These are phyloP conservation scores for Serranus cabrilla DNA, from an alignment of 2,797 vertebrate genomes.

Conservation along the genomic window DNA sequence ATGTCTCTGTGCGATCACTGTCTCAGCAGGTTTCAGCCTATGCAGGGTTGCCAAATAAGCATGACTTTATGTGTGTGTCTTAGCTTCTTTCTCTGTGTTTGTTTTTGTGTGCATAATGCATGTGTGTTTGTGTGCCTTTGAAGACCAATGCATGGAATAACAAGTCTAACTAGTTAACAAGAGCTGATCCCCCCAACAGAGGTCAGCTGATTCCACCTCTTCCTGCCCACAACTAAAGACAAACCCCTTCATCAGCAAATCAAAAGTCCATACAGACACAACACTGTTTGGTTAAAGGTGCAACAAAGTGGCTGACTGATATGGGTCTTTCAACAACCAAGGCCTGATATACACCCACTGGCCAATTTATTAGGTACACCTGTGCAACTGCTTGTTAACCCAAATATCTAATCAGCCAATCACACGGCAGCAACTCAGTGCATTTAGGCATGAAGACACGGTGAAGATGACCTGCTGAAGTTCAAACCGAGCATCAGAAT, in stretches of 20 bases:
- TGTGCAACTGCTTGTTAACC: too few species aligned
- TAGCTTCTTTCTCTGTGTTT: background rate
- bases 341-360: too few species aligned
- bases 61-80: background rate
- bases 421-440: too few species aligned
- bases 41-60: conserved; percentile 36
- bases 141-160: conserved; percentile 22
- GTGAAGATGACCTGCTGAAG: too few species aligned
- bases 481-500: too few species aligned
- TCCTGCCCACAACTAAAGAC: background rate
- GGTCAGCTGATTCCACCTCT: background rate
- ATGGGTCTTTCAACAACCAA: too few species aligned
- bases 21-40: conserved; percentile 32
- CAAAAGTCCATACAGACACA: too few species aligned
- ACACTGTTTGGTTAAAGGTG: too few species aligned
- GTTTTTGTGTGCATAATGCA: background rate
- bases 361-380: too few species aligned
- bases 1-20: conserved; percentile 38
- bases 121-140: background rate
- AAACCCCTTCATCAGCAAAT: background rate
- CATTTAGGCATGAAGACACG: too few species aligned
- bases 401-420: too few species aligned
- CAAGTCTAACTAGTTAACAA: background rate
- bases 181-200: background rate
- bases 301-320: too few species aligned